Base-by-base conservation (phyloP, 1,140 invertebrate genomes). In the Zaprionus ornatus region DNA sequence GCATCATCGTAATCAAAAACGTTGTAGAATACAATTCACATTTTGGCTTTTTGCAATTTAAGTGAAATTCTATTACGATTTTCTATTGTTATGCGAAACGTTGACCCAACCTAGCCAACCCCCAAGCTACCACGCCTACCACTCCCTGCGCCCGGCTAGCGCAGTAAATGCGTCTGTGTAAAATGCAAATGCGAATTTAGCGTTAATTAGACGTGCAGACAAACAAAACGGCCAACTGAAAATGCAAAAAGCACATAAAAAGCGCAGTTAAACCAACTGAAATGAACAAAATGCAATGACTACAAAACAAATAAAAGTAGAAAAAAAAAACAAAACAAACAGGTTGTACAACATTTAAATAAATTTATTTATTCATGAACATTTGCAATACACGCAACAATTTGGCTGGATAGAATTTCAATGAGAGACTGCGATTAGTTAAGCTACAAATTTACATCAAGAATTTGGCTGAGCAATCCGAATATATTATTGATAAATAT, bases 121-220 rank as follows among this genome's bases (percentile, higher is more conserved):
- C 27, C 27, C 27, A 27, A 6, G 35, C 12, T 37, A 3, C 21
- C 6, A 62, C 15, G 32, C 42, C 42, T n/a, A n/a, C 23, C n/a
- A 4, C 45, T 0, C 25, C 17, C 17, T n/a, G 19, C 32, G 0
- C 62, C 12, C 19, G 40, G 15, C n/a, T 1, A 15, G 5, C 13
- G 13, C n/a, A n/a, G n/a, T 13, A 50, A 55, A 45, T 62, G 35
- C 13, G 29, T 65, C 35, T 60, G 35, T 55, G 32, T 48, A 62
- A 48, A 67, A 74, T 74, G 57, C 72, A 69, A 74, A 74, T 69
- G 56, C 21, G 50, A 57, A 69, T 73, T 77, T 37, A 60, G 42
- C 68, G 63, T 73, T 77, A 77, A 79, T 79, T 79, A 66, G 45
- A 56, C 50, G 61, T 74, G 64, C 48, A 37, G 17, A 45, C 59